Percentiles rank a stretch among this genome's conserved stretches.
Evolutionary conservation across 2,888 invertebrate genomes (phyloP).

Genomic region (Polydrusus cervinus): DNA sequence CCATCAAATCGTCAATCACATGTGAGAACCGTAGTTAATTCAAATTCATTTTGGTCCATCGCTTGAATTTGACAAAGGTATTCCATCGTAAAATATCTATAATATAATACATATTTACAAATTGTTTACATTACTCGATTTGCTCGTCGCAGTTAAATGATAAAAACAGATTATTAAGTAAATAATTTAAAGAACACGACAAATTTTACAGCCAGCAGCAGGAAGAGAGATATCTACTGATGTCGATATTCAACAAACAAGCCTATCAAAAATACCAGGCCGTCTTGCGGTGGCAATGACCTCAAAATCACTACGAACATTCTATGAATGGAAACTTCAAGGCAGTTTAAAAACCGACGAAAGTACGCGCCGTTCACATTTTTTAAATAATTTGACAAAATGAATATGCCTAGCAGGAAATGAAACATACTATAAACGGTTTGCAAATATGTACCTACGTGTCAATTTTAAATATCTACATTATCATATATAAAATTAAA

Average conservation of each 20-base stretch:
- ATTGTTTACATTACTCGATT: slow-evolving; percentile 1
- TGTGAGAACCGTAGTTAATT: too few relatives aligned
- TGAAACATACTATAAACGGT: slow-evolving; percentile 1
- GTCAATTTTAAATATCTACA: slow-evolving; percentile 5
- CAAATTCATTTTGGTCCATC: too few relatives aligned
- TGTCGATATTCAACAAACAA: slow-evolving; percentile 34
- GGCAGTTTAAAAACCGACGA: slow-evolving; percentile 47
- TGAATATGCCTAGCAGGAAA: slow-evolving; percentile 22
- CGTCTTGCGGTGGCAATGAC: slow-evolving; percentile 57
- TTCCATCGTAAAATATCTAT: too few relatives aligned
- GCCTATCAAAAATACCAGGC: slow-evolving; percentile 56
- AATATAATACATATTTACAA: slow-evolving; percentile 1
- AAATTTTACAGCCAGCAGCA: slow-evolving; percentile 42
- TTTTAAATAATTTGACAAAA: slow-evolving; percentile 13
- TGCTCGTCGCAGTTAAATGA: slow-evolving; percentile 31
- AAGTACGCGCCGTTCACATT: slow-evolving; percentile 37
- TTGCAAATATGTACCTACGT: slow-evolving; percentile 17
- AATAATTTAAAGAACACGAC: slow-evolving; percentile 36
- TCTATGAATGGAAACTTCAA: slow-evolving; percentile 61
- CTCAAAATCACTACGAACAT: slow-evolving; percentile 58
- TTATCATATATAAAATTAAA: slow-evolving; percentile 3
- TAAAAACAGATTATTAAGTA: slow-evolving; percentile 42
- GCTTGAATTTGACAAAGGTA: too few relatives aligned
- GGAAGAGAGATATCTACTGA: slow-evolving; percentile 36
- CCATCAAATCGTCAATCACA: too few relatives aligned